phyloP scores from a whole-genome alignment of 2,797 vertebrate species.

The Prunella strophiata region DNA sequence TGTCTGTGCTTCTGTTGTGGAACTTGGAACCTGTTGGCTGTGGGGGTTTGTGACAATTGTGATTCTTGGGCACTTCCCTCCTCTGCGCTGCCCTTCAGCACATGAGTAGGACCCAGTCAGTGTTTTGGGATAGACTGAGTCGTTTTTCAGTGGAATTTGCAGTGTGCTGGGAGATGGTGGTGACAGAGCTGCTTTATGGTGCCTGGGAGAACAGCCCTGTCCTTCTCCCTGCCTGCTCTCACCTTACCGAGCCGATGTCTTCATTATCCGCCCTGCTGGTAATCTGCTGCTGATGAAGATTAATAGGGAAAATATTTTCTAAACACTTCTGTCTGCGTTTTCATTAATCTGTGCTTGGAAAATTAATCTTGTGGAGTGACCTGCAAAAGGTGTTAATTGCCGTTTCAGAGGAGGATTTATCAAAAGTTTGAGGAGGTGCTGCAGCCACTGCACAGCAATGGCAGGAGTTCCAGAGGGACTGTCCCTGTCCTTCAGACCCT shows the following conservation, averaged over 20 bases:
- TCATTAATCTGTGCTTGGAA: slow-evolving; percentile 70
- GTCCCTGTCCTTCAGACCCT: background rate
- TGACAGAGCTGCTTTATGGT: background rate
- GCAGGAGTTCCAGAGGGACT: background rate
- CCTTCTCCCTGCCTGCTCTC: background rate
- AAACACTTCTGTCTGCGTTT: slow-evolving; percentile 52
- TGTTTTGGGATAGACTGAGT: background rate
- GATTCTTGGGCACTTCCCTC: background rate
- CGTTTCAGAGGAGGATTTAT: slow-evolving; percentile 48
- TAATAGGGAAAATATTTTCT: slow-evolving; percentile 76
- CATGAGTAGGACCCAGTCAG: background rate
- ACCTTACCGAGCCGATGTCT: slow-evolving; percentile 17
- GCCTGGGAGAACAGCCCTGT: background rate
- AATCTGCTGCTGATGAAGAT: slow-evolving; percentile 67
- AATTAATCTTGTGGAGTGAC: slow-evolving; percentile 69
- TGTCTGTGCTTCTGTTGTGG: background rate
- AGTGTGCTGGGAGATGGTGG: background rate
- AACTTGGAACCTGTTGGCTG: background rate
- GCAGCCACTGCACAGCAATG: background rate
- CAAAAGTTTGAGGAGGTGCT: slow-evolving; percentile 40
- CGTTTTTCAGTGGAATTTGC: background rate
- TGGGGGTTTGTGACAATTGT: background rate
- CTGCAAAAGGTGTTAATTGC: slow-evolving; percentile 66
- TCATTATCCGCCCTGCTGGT: slow-evolving; percentile 52
- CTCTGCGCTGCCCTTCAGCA: background rate